Evolutionary conservation across 2,797 vertebrate species (phyloP).

Genomic region (Pygocentrus nattereri): DNA sequence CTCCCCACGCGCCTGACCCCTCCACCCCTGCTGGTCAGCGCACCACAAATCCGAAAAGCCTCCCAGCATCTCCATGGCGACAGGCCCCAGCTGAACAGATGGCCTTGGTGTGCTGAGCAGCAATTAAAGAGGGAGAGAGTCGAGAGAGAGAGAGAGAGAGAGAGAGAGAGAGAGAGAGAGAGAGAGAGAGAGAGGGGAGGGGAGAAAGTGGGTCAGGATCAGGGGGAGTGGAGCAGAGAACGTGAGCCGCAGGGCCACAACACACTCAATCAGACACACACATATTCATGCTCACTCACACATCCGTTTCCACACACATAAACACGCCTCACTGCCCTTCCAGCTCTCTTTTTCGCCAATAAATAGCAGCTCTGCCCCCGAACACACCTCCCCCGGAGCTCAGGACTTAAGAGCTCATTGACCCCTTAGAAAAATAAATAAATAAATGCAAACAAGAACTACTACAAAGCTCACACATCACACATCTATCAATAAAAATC

Average conservation of each 20-base stretch:
- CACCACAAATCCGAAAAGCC: conserved; percentile 90
- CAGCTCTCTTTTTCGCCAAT: conserved; percentile 51
- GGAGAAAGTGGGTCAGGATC: conserved; percentile 60
- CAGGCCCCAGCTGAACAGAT: conserved; percentile 89
- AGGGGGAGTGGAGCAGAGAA: conserved; percentile 60
- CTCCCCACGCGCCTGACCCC: conserved; percentile 73
- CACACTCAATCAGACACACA: conserved; percentile 49
- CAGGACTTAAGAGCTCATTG: conserved; percentile 40
- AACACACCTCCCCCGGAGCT: conserved; percentile 42
- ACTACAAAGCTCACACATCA: conserved; percentile 32
- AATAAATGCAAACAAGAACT: background rate
- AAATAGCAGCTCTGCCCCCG: conserved; percentile 66
- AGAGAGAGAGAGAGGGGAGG: conserved; percentile 43
- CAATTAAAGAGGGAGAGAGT: conserved; percentile 83
- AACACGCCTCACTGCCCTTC: conserved; percentile 63
- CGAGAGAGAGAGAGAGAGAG: conserved; percentile 59
- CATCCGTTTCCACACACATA: conserved; percentile 20
- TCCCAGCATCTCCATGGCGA: conserved; percentile 88
- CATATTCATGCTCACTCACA: conserved; percentile 3
- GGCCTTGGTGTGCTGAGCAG: conserved; percentile 87
- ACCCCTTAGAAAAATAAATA: conserved; percentile 29
- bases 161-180: conserved; percentile 51
- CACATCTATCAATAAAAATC: conserved; percentile 34
- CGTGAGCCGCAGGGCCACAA: conserved; percentile 61
- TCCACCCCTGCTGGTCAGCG: conserved; percentile 76